A percentile compares a stretch with the other conserved stretches of the same genome.
Conservation (phyloP, 2,888 invertebrate species). For the Eupeodes luniger region DNA sequence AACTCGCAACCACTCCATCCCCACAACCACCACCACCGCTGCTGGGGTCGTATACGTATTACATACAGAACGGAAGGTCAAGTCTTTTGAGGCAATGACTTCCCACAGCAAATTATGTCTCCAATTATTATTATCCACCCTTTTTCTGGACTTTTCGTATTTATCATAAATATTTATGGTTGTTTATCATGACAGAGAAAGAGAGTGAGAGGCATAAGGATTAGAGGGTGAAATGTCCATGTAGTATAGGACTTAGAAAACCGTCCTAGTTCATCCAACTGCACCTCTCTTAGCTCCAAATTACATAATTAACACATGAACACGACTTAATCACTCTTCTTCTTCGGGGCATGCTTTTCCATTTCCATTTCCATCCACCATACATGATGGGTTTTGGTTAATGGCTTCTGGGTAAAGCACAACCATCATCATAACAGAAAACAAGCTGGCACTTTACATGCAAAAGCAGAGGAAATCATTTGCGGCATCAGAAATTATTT, state of each 20-base stretch:
- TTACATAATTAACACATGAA: conserved; percentile 73
- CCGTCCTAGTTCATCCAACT: not conserved
- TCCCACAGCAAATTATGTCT: conserved; percentile 49
- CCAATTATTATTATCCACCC: conserved; percentile 48
- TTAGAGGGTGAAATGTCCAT: not conserved
- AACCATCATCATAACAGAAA: conserved; percentile 4
- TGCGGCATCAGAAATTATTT: conserved; percentile 50
- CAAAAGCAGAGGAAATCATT: conserved; percentile 67
- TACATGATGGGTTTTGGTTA: conserved; percentile 35
- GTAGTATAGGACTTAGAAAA: not conserved
- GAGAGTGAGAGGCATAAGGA: not conserved
- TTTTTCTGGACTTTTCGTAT: conserved; percentile 27
- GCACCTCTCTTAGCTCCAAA: conserved; percentile 43
- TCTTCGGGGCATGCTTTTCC: conserved; percentile 31
- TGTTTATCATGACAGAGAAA: not conserved
- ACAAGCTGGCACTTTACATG: conserved; percentile 52
- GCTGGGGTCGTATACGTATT: too few species aligned
- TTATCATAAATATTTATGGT: conserved; percentile 61
- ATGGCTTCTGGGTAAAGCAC: conserved; percentile 36
- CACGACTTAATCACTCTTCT: conserved; percentile 61
- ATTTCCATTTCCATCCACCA: not conserved
- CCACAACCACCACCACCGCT: too few species aligned
- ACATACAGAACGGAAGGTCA: conserved; percentile 50
- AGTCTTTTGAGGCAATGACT: conserved; percentile 53
- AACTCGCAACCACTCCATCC: not conserved